Evolutionary conservation across 2,113 vertebrate genomes (phyloP).

Genomic region (Nyctibius bracteatus): DNA sequence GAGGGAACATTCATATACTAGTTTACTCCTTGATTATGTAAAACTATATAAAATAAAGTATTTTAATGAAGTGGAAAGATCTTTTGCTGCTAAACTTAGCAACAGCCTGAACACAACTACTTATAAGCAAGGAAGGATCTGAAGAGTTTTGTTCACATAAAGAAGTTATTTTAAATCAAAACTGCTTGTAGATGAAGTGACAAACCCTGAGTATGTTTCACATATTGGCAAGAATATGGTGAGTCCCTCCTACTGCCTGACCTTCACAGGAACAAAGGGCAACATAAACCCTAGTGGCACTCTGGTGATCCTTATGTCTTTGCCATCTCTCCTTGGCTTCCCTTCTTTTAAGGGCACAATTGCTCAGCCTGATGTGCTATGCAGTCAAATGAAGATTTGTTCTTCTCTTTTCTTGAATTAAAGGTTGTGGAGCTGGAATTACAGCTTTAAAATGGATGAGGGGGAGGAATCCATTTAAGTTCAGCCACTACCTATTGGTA

Average conservation of each 20-base stretch:
- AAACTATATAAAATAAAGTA: neutral
- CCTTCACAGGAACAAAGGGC: neutral
- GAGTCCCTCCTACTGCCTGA: neutral
- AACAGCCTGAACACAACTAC: neutral
- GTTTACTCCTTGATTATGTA: neutral
- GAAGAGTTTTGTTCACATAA: neutral
- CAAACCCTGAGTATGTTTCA: slow-evolving; percentile 33
- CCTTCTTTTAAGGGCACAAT: neutral
- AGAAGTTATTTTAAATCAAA: neutral
- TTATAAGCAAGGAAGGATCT: neutral
- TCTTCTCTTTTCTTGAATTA: neutral
- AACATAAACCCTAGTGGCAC: neutral
- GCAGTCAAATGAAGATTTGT: neutral
- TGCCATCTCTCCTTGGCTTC: neutral
- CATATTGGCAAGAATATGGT: neutral
- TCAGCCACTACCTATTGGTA: neutral
- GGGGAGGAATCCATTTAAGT: neutral
- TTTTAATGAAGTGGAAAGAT: neutral
- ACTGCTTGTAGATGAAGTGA: neutral
- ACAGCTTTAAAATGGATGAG: neutral
- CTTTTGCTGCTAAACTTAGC: neutral
- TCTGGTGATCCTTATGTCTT: neutral
- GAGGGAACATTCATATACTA: neutral
- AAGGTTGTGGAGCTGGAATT: neutral
- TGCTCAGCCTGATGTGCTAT: neutral